Conservation (phyloP, 2,113 vertebrate species). For the Mugil cephalus region DNA sequence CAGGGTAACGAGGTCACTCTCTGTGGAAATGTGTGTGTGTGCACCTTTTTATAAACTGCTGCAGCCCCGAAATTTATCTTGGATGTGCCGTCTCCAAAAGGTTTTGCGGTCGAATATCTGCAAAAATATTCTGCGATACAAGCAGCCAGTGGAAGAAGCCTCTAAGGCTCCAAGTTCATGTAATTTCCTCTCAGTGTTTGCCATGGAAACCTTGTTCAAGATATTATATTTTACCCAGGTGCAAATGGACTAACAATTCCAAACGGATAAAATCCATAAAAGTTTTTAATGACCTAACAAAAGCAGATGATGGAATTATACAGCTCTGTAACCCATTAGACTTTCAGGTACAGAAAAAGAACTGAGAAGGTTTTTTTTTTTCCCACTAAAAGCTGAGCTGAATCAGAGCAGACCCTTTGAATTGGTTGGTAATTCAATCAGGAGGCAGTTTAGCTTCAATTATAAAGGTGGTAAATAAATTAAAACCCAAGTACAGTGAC, state of each 20-base stretch:
- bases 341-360: background rate
- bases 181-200: conserved; percentile 56
- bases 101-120: conserved; percentile 68
- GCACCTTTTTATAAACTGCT: conserved; percentile 45
- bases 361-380: too few species aligned
- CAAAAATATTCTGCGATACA: conserved; percentile 61
- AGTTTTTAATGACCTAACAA: conserved; percentile 4
- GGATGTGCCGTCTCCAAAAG: conserved; percentile 39
- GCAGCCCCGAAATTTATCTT: conserved; percentile 65
- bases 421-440: background rate
- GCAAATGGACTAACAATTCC: conserved; percentile 3
- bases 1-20: conserved; percentile 41
- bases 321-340: conserved; percentile 25
- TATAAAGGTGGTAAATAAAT: background rate
- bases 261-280: conserved; percentile 27
- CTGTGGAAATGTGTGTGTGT: conserved; percentile 25
- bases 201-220: conserved; percentile 37
- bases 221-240: conserved; percentile 45
- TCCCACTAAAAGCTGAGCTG: background rate
- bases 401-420: background rate
- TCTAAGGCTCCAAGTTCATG: conserved; percentile 43
- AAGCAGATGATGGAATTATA: conserved; percentile 36
- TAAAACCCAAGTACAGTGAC: background rate
- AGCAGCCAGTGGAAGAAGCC: conserved; percentile 54
- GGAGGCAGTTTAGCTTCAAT: background rate